Conservation (phyloP, 2,888 invertebrate genomes). For the Gnatocerus cornutus region DNA sequence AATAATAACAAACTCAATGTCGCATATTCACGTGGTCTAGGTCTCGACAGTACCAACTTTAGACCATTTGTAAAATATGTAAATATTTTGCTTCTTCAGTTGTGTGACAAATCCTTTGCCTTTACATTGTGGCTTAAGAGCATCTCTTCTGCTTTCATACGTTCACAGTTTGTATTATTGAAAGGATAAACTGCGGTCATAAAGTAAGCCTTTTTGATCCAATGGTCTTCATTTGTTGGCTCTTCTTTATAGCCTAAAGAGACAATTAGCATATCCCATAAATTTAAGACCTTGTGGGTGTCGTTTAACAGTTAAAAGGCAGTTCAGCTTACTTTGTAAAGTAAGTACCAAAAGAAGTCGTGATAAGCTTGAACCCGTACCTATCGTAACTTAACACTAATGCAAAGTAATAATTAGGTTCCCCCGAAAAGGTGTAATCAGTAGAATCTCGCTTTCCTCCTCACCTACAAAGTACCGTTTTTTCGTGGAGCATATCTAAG, state of each 20-base stretch:
- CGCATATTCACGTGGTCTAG: no score
- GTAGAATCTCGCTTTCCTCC: neutral
- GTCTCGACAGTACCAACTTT: no score
- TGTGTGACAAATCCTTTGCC: no score
- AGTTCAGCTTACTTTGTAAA: slow-evolving; percentile 12
- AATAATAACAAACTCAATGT: no score
- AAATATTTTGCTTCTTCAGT: no score
- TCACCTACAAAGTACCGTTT: slow-evolving; percentile 3
- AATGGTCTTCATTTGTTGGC: slow-evolving; percentile 8
- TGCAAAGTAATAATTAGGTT: no score
- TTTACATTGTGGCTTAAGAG: no score
- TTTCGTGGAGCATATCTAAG: neutral
- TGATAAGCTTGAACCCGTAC: neutral
- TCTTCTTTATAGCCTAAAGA: slow-evolving; percentile 8
- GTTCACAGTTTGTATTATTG: neutral
- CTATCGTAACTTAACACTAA: no score
- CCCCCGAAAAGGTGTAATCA: no score
- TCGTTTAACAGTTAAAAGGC: slow-evolving; percentile 11
- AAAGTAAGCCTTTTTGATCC: slow-evolving; percentile 4
- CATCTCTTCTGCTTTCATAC: neutral
- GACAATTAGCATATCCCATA: slow-evolving; percentile 10
- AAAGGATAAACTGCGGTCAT: neutral
- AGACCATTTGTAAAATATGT: no score
- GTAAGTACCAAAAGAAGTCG: neutral
- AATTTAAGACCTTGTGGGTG: slow-evolving; percentile 8